Conservation (phyloP, 2,888 invertebrate genomes). For the Thysanoteuthis rhombus region DNA sequence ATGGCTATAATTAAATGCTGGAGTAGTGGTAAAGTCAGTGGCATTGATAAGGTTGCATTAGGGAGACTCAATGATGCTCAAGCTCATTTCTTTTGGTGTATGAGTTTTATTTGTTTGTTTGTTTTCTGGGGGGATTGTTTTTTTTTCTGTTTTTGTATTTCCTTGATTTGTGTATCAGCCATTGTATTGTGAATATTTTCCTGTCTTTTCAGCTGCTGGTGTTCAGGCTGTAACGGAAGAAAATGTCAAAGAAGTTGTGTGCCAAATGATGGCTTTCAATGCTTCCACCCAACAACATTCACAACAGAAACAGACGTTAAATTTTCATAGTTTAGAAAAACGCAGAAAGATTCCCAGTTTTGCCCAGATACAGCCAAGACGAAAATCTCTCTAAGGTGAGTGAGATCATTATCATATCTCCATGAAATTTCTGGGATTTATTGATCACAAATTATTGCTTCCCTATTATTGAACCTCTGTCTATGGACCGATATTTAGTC, state of each 20-base stretch:
- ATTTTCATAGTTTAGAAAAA: slow-evolving; percentile 29
- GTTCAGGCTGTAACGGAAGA: slow-evolving; percentile 19
- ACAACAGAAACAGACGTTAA: slow-evolving; percentile 24
- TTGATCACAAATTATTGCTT: too few relatives aligned
- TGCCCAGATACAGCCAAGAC: slow-evolving; percentile 23
- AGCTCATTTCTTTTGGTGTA: too few relatives aligned
- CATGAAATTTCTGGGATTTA: too few relatives aligned
- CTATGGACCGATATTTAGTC: too few relatives aligned
- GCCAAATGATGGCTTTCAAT: slow-evolving; percentile 29
- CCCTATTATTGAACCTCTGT: too few relatives aligned
- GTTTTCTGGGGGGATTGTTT: too few relatives aligned
- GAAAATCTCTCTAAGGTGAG: slow-evolving; percentile 26
- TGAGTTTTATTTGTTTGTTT: too few relatives aligned
- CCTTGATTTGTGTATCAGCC: not conserved
- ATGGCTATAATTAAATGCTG: too few relatives aligned
- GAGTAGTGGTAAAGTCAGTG: too few relatives aligned
- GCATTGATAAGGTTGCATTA: too few relatives aligned
- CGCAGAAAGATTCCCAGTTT: slow-evolving; percentile 23
- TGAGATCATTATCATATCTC: not conserved
- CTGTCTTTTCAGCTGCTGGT: not conserved
- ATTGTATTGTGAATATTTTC: not conserved
- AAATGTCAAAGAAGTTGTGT: slow-evolving; percentile 31
- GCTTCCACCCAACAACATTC: not conserved
- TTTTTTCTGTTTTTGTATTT: not conserved
- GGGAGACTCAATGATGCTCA: too few relatives aligned